phyloP scores from a whole-genome alignment of 1,140 invertebrate genomes.

The Dendroctonus valens region DNA sequence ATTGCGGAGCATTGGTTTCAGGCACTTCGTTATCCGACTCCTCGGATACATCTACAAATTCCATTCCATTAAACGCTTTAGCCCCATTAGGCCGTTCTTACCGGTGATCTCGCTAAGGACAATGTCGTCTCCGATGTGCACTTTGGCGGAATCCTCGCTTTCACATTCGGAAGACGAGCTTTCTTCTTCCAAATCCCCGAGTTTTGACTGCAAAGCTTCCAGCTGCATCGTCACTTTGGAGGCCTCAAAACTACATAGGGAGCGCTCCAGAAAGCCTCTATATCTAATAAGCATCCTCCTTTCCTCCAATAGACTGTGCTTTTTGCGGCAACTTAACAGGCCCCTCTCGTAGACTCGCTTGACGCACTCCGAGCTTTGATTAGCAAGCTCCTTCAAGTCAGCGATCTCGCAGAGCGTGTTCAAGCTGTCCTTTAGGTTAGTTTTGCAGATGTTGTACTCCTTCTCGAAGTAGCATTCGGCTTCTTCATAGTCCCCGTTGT shows the following conservation, averaged over 20 bases:
- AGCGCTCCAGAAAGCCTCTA: conserved; percentile 29
- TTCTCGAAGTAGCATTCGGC: conserved; percentile 77
- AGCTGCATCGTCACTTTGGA: conserved; percentile 55
- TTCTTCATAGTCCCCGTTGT: conserved; percentile 69
- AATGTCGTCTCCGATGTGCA: conserved; percentile 65
- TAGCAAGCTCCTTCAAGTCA: conserved; percentile 59
- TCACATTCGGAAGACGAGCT: conserved; percentile 55
- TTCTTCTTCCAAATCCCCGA: conserved; percentile 42
- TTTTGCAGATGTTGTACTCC: conserved; percentile 71
- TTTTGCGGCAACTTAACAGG: conserved; percentile 33
- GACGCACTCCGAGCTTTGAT: conserved; percentile 25
- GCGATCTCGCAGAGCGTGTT: conserved; percentile 63
- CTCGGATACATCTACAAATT: conserved; percentile 55
- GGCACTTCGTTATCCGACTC: conserved; percentile 42
- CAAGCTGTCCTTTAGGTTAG: conserved; percentile 67
- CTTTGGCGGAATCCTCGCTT: conserved; percentile 57
- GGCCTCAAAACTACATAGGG: conserved; percentile 49
- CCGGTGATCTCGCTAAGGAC: conserved; percentile 70
- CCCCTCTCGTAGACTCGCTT: conserved; percentile 37
- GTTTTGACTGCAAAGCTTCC: conserved; percentile 52
- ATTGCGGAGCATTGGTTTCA: conserved; percentile 47
- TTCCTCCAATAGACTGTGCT: conserved; percentile 39
- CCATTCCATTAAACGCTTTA: not conserved
- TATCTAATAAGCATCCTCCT: conserved; percentile 34
- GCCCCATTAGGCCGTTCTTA: conserved; percentile 33